Conservation (phyloP, 2,888 invertebrate genomes). For the Diaphora mendica region DNA sequence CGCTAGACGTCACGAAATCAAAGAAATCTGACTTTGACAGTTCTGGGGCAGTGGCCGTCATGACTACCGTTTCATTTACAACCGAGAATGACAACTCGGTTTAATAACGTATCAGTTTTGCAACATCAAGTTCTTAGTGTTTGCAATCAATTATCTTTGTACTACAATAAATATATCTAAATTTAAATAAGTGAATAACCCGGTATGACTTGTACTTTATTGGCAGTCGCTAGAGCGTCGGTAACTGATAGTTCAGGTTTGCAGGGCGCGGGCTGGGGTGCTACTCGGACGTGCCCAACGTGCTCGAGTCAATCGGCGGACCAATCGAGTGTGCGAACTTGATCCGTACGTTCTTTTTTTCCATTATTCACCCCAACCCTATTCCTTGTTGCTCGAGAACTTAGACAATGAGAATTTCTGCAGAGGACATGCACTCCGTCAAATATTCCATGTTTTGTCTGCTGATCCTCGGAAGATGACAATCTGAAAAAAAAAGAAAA, state of each 20-base stretch:
- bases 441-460: constrained; percentile 63
- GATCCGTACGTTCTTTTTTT: constrained; percentile 85
- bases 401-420: constrained; percentile 63
- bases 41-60: constrained; percentile 94
- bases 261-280: constrained; percentile 66
- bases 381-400: constrained; percentile 65
- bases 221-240: constrained; percentile 85
- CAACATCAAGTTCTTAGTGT: constrained; percentile 66
- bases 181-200: constrained; percentile 80
- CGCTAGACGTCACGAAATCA: constrained; percentile 94
- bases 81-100: constrained; percentile 78
- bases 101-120: constrained; percentile 62
- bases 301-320: constrained; percentile 76
- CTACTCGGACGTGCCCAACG: constrained; percentile 74
- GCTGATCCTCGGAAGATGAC: constrained; percentile 36
- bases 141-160: constrained; percentile 72
- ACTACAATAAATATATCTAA: constrained; percentile 82
- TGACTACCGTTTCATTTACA: constrained; percentile 89
- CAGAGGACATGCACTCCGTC: constrained; percentile 52
- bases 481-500: constrained; percentile 70
- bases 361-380: constrained; percentile 83
- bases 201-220: constrained; percentile 86
- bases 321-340: constrained; percentile 84
- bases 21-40: constrained; percentile 95
- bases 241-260: constrained; percentile 78